A percentile compares a stretch with the other conserved stretches of the same genome.
Conservation (phyloP, 2,113 vertebrate genomes). For the Octodon degus region DNA sequence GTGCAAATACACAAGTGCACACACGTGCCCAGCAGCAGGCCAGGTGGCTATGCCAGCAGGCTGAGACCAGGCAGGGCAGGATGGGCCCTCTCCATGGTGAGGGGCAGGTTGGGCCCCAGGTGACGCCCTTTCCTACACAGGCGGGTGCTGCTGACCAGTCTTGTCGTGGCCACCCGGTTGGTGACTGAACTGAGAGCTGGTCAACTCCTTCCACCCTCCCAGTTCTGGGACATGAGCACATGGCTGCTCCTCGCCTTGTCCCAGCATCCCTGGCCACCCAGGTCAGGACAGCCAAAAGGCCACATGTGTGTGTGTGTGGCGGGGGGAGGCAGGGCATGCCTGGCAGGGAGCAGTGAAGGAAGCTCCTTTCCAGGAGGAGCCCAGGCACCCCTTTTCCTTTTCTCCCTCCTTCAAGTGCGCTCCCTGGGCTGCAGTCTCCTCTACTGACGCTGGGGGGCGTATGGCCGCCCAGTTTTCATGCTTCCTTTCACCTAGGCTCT, state of each 20-base stretch:
- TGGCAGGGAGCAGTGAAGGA: neutral
- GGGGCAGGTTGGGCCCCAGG: neutral
- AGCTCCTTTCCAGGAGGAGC: neutral
- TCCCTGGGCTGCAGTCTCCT: neutral
- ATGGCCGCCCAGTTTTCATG: rapidly evolving
- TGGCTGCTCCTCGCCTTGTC: rapidly evolving
- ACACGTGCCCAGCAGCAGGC: neutral
- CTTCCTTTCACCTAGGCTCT: neutral
- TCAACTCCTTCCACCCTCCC: neutral
- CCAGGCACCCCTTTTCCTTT: neutral
- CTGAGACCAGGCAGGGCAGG: neutral
- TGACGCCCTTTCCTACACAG: neutral
- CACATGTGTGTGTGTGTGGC: neutral
- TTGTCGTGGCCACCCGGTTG: neutral
- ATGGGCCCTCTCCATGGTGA: neutral
- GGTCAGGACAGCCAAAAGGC: rapidly evolving
- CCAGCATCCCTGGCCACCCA: rapidly evolving
- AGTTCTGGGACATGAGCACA: rapidly evolving
- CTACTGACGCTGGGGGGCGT: rapidly evolving
- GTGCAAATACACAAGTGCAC: rapidly evolving
- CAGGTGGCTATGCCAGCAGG: rapidly evolving
- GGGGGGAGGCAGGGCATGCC: neutral
- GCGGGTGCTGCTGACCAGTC: neutral
- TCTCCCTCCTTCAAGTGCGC: neutral
- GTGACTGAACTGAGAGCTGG: neutral